phyloP scores from a whole-genome alignment of 2,888 invertebrate species.

The Cecidostiba fungosa region DNA sequence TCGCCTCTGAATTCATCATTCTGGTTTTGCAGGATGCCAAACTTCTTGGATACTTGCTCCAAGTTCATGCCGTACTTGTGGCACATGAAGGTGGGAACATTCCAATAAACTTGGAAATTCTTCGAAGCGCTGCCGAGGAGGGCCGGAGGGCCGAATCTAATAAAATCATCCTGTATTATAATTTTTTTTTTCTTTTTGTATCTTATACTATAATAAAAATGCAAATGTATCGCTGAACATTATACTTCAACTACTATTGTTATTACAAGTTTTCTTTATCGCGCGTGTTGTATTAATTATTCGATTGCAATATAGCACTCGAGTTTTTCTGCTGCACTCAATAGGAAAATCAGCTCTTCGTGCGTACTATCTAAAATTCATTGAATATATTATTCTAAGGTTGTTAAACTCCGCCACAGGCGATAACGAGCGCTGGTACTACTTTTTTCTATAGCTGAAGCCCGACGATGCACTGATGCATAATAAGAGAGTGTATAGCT shows the following conservation, averaged over 20 bases:
- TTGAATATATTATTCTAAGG: slow-evolving; percentile 3
- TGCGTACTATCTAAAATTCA: slow-evolving; percentile 13
- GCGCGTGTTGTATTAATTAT: neutral
- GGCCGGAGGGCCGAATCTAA: slow-evolving; percentile 17
- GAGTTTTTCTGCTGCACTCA: neutral
- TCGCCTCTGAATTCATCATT: slow-evolving; percentile 86
- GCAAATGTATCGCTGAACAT: neutral
- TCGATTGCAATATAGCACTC: neutral
- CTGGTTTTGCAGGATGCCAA: slow-evolving; percentile 85
- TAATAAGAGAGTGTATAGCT: too few relatives aligned
- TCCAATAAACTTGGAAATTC: slow-evolving; percentile 85
- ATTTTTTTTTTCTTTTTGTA: too few relatives aligned
- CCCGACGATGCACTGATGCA: neutral
- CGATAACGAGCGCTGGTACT: neutral
- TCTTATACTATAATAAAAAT: too few relatives aligned
- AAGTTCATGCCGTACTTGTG: slow-evolving; percentile 84
- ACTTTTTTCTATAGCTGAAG: neutral
- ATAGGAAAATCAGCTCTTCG: neutral
- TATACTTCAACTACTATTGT: neutral
- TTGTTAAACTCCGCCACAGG: neutral
- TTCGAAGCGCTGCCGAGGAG: neutral
- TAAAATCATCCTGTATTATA: neutral
- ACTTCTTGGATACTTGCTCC: slow-evolving; percentile 82
- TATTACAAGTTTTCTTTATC: neutral
- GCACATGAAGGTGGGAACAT: slow-evolving; percentile 89